Base-by-base conservation (phyloP, 2,888 invertebrate genomes). In the Drosophila neoperkinsi region DNA sequence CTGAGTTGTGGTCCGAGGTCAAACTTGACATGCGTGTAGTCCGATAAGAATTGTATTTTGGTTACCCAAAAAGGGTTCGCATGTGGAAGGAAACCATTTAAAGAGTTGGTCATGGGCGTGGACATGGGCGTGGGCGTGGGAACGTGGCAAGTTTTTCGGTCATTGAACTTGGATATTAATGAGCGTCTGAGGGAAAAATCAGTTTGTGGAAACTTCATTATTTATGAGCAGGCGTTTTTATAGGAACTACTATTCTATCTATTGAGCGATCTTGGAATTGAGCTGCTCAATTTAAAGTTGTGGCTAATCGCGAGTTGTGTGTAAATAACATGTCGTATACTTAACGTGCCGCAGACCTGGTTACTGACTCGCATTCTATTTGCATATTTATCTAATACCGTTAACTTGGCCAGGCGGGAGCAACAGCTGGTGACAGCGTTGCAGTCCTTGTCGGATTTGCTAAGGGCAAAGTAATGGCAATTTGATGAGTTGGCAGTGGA, bases 301-400 rank as follows among this genome's bases (percentile, higher is more conserved):
- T 9, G 51, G 64, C 74, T 78, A 79, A 88, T 79, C 68, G 81
- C 62, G 56, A 66, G 70, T 53, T 71, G 62, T 69, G 61, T 74
- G 69, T 72, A 74, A 77, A 70, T 71, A 76, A 76, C 88, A 77
- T 80, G 82, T 80, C 77, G 76, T 77, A 81, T 84, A 77, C 75
- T 68, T 79, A 81, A 71, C 72, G 60, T 65, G 53, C 18, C 64
- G 41, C 50, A 49, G 41, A 58, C 55, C 51, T 60, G 63, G 34
- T 66, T 52, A 73, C 74, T 60, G 69, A 67, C 71, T 80, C 74
- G 74, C 86, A 78, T 71, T 77, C 71, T 69, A 90, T 88, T 88
- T 88, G 87, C 87, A 88, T 88, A 88, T 88, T 80, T 89, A 90
- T 84, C 82, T 83, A 86, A 83, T 79, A 63, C 84, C 61, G 64